These are phyloP conservation scores for Rhea pennata DNA, from an alignment of 2,113 vertebrate genomes.

Conservation along the genomic window DNA sequence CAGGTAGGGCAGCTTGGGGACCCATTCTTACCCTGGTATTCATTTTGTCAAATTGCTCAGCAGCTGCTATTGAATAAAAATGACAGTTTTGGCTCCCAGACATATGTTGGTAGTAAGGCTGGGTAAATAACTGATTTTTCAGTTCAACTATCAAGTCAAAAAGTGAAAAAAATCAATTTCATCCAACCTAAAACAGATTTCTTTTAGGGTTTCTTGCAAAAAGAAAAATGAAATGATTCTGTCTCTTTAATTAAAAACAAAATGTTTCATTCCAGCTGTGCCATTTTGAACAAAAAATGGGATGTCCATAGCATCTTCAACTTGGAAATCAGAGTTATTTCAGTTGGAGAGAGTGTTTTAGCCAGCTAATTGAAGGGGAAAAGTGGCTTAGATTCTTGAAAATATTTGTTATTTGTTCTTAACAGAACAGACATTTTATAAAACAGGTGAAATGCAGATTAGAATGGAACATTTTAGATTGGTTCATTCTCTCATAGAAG, in stretches of 20 bases:
- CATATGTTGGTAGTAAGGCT: slow-evolving; percentile 8
- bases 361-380: background rate
- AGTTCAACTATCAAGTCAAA: slow-evolving; percentile 44
- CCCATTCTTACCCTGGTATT: background rate
- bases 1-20: background rate
- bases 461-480: background rate
- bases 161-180: slow-evolving; percentile 18
- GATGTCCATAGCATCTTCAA: background rate
- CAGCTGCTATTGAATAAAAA: background rate
- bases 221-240: slow-evolving; percentile 57
- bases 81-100: background rate
- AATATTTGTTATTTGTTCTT: background rate
- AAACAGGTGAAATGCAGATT: background rate
- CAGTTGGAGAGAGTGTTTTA: background rate
- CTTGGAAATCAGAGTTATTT: background rate
- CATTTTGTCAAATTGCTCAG: background rate
- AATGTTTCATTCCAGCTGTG: background rate
- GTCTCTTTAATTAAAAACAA: slow-evolving; percentile 37
- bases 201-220: slow-evolving; percentile 32
- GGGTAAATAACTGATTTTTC: slow-evolving; percentile 58
- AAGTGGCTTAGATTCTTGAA: background rate
- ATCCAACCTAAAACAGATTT: slow-evolving; percentile 1
- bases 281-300: background rate
- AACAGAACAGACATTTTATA: background rate
- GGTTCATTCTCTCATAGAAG: background rate